Evolutionary conservation across 1,140 invertebrate genomes (phyloP).

Genomic region (Bombyx mandarina): DNA sequence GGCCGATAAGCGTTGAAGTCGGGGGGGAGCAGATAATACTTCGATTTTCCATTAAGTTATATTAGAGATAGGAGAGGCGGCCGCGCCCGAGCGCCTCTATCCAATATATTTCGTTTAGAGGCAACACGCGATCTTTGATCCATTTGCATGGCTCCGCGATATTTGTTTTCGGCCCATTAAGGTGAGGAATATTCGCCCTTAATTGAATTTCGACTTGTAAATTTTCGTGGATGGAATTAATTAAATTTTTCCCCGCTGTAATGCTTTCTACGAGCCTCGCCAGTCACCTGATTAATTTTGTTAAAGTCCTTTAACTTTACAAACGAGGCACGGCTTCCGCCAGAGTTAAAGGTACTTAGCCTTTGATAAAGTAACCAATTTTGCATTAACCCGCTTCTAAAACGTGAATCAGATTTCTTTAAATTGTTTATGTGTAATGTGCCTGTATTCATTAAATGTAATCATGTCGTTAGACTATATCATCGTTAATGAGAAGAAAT

Average conservation of each 20-base stretch:
- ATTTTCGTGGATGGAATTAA: slow-evolving; percentile 39
- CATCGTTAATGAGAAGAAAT: no score
- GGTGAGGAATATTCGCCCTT: slow-evolving; percentile 33
- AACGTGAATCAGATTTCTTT: neutral
- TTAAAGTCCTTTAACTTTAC: slow-evolving; percentile 30
- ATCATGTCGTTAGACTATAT: no score
- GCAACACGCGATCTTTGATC: slow-evolving; percentile 65
- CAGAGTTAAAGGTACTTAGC: neutral
- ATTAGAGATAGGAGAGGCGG: slow-evolving; percentile 62
- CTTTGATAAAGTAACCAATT: no score
- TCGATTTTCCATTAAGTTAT: slow-evolving; percentile 69
- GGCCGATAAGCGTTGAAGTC: slow-evolving; percentile 25
- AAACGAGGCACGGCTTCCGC: slow-evolving; percentile 13
- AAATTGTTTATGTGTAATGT: no score
- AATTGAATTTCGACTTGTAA: slow-evolving; percentile 44
- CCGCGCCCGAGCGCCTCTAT: slow-evolving; percentile 27
- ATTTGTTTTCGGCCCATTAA: slow-evolving; percentile 53
- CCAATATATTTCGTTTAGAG: slow-evolving; percentile 27
- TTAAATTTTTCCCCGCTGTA: slow-evolving; percentile 30
- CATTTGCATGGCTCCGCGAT: slow-evolving; percentile 50
- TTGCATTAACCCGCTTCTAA: no score
- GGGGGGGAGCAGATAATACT: slow-evolving; percentile 50
- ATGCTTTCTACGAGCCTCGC: slow-evolving; percentile 17
- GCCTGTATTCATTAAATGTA: no score
- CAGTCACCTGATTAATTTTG: slow-evolving; percentile 26